These are phyloP conservation scores for Romanogobio albipinnatus DNA, from an alignment of 2,113 vertebrate species.

Conservation along the genomic window DNA sequence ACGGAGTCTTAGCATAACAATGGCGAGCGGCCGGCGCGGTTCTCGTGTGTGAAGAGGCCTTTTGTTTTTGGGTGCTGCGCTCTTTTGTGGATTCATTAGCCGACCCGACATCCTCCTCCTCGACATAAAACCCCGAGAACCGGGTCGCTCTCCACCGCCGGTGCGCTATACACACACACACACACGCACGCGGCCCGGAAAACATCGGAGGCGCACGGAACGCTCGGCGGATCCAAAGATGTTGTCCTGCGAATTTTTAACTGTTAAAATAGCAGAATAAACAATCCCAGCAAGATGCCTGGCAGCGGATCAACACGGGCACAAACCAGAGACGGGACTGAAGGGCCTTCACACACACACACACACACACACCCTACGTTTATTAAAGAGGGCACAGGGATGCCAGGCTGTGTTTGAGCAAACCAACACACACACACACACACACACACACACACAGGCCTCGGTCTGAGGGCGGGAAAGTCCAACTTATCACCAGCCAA, in stretches of 20 bases:
- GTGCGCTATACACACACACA: background rate
- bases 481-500: background rate
- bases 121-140: background rate
- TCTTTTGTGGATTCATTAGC: slow-evolving; percentile 67
- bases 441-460: slow-evolving; percentile 15
- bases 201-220: background rate
- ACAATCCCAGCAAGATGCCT: slow-evolving; percentile 78
- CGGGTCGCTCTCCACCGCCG: slow-evolving; percentile 1
- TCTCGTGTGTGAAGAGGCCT: slow-evolving; percentile 54
- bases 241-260: slow-evolving; percentile 56
- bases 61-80: slow-evolving; percentile 59
- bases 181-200: background rate
- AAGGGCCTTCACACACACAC: slow-evolving; percentile 64
- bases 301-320: slow-evolving; percentile 78
- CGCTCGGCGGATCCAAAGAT: slow-evolving; percentile 19
- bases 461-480: slow-evolving; percentile 24
- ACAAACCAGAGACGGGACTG: slow-evolving; percentile 70
- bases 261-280: slow-evolving; percentile 70
- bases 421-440: slow-evolving; percentile 9
- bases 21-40: slow-evolving; percentile 53
- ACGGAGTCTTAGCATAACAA: slow-evolving; percentile 59
- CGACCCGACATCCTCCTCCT: slow-evolving; percentile 29
- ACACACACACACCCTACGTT: slow-evolving; percentile 66
- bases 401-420: slow-evolving; percentile 36
- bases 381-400: slow-evolving; percentile 52